These are phyloP conservation scores for Siderastrea siderea DNA, from an alignment of 92 coral and sea anemone species.

Conservation along the genomic window DNA sequence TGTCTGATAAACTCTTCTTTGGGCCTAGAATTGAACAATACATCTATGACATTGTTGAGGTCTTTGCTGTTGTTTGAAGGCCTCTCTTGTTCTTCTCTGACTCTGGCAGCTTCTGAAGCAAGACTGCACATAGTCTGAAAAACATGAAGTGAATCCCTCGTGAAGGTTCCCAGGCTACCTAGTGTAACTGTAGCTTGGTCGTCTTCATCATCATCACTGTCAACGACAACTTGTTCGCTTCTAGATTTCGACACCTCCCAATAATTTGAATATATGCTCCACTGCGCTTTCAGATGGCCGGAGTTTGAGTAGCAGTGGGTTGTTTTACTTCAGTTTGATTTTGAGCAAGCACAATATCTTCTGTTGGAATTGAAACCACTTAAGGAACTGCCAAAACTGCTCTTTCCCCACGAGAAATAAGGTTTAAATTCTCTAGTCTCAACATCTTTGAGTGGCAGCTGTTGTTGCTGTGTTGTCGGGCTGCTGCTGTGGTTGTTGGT, in stretches of 20 bases:
- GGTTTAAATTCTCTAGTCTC: constrained; percentile 4
- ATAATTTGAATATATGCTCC: constrained; percentile 4
- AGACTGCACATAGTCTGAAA: not conserved
- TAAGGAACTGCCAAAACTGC: constrained; percentile 21
- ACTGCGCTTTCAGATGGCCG: constrained; percentile 16
- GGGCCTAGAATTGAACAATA: constrained; percentile 19
- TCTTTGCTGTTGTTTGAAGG: not conserved
- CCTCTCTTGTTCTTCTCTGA: not conserved
- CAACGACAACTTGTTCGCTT: constrained; percentile 2
- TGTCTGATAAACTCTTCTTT: constrained; percentile 21
- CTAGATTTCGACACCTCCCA: not conserved
- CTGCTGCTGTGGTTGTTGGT: not conserved
- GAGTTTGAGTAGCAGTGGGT: not conserved
- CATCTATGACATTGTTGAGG: not conserved
- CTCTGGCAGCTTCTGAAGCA: not conserved
- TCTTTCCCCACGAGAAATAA: constrained; percentile 27
- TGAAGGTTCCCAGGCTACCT: not conserved
- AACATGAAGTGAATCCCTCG: not conserved
- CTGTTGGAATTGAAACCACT: constrained; percentile 7
- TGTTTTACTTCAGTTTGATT: not conserved
- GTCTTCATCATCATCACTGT: constrained; percentile 6
- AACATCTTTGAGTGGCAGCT: not conserved
- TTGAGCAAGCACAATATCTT: not conserved
- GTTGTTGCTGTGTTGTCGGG: not conserved
- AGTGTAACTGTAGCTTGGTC: constrained; percentile 7